These are phyloP conservation scores for Agrotis ipsilon DNA, from an alignment of 2,888 invertebrate species.

Conservation along the genomic window DNA sequence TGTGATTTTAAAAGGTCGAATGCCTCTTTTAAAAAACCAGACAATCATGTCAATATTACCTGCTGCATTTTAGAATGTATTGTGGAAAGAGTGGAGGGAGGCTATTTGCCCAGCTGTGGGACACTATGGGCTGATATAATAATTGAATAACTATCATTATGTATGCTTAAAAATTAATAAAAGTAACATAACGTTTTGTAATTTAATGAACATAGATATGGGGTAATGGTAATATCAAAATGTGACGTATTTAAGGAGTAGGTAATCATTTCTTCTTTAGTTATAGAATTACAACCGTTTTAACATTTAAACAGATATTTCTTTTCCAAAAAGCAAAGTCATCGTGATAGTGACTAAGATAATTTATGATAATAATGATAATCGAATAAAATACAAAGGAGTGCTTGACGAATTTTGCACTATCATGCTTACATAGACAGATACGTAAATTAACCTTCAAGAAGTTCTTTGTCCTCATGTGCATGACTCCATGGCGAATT, in stretches of 20 bases:
- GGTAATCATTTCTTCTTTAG: background rate
- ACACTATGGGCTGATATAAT: too few relatives aligned
- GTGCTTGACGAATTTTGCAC: background rate
- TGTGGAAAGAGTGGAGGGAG: too few relatives aligned
- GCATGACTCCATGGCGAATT: constrained; percentile 11
- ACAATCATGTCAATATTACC: too few relatives aligned
- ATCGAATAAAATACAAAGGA: background rate
- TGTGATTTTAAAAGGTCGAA: too few relatives aligned
- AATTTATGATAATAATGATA: constrained; percentile 13
- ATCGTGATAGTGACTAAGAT: constrained; percentile 19
- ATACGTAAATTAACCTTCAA: constrained; percentile 32
- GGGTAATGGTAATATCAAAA: background rate
- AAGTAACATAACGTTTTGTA: background rate
- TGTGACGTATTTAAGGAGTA: background rate
- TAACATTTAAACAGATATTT: background rate
- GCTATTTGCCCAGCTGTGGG: too few relatives aligned
- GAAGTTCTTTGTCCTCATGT: constrained; percentile 16
- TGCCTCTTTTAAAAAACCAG: too few relatives aligned
- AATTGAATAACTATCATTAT: too few relatives aligned
- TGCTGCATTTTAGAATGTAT: too few relatives aligned
- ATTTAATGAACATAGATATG: background rate
- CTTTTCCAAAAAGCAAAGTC: constrained; percentile 20
- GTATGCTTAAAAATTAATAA: background rate
- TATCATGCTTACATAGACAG: constrained; percentile 16
- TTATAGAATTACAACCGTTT: background rate